Conservation (phyloP, 2,113 vertebrate genomes). For the Gnathonemus echidnorhynchus region DNA sequence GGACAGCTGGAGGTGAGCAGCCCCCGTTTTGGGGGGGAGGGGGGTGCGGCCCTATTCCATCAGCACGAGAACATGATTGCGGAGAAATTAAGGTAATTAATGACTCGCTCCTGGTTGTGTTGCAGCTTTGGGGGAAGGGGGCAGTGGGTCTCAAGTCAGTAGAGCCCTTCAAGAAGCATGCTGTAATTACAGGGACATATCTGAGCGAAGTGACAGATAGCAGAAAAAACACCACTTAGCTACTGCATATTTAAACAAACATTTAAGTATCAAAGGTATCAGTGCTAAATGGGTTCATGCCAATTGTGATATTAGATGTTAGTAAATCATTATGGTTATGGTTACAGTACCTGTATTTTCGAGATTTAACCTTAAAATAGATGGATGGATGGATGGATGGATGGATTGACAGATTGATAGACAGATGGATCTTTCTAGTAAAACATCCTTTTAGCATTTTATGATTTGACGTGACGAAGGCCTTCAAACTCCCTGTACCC, state of each 20-base stretch:
- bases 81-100: constrained; percentile 20
- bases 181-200: background rate
- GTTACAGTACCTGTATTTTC: background rate
- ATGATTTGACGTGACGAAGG: no score
- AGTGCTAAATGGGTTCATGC: background rate
- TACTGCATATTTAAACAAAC: background rate
- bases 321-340: background rate
- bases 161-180: background rate
- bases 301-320: background rate
- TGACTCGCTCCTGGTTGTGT: constrained; percentile 6
- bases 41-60: background rate
- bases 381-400: background rate
- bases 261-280: background rate
- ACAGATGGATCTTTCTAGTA: background rate
- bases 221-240: background rate
- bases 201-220: background rate
- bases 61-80: background rate
- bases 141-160: background rate
- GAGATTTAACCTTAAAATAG: background rate
- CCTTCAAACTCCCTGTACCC: no score
- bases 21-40: background rate
- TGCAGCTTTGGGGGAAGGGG: background rate
- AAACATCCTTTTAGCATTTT: no score
- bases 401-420: background rate
- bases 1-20: constrained; percentile 2